Conservation (phyloP, 2,113 vertebrate genomes). For the Festucalex cinctus region DNA sequence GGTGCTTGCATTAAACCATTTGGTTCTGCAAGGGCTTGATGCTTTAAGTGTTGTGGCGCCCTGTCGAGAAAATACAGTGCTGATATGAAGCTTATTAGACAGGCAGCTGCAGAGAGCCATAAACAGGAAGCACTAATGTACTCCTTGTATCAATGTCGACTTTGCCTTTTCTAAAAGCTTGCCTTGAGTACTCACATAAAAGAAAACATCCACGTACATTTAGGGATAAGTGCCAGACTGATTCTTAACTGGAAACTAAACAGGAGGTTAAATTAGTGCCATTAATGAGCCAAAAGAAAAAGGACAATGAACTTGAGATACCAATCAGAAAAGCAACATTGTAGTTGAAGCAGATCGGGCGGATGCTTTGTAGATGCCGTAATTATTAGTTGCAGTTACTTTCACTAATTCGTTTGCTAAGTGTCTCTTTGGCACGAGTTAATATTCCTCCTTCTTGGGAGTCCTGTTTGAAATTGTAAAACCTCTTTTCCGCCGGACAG, state of each 20-base stretch:
- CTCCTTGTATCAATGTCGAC: constrained; percentile 33
- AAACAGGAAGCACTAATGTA: constrained; percentile 53
- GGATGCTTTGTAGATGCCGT: neutral
- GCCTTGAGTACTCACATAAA: neutral
- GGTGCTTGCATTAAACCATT: constrained; percentile 40
- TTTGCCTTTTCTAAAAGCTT: constrained; percentile 14
- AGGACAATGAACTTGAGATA: neutral
- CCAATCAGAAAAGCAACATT: neutral
- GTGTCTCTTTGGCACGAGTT: neutral
- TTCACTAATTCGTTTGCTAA: neutral
- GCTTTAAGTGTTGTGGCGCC: constrained; percentile 18
- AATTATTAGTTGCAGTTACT: neutral
- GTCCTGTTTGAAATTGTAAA: neutral
- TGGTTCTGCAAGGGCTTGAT: constrained; percentile 28
- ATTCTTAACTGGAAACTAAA: neutral
- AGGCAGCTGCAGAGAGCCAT: constrained; percentile 16
- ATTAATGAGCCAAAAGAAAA: constrained; percentile 1
- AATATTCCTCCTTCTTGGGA: neutral
- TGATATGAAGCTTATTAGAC: constrained; percentile 27
- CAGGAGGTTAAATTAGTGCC: neutral
- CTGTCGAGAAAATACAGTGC: constrained; percentile 30
- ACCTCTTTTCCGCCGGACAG: neutral
- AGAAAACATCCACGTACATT: neutral
- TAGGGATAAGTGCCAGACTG: neutral
- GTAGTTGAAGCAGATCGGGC: neutral